Evolutionary conservation across 2,113 vertebrate genomes (phyloP), one percentile per base, ranked within the genome.

Genomic region (Nycticryphes semicollaris): DNA sequence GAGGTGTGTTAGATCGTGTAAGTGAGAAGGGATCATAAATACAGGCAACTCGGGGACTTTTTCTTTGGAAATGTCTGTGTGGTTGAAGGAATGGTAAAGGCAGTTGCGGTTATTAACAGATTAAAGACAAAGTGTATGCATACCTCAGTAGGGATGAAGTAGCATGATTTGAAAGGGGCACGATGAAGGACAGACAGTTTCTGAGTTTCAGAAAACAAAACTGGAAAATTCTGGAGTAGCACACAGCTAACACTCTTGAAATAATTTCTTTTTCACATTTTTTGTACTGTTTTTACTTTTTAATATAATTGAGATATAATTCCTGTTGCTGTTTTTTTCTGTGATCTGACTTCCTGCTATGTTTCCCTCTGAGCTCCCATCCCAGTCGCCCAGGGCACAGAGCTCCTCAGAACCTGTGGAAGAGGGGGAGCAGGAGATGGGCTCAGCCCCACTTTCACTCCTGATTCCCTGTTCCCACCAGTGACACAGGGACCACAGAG

Each of bases 261-360:
- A 67, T 21, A 0, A 1, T 31, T 20, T 57, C 3, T 28, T 43
- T 70, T 45, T 37, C 4, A 0, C 11, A 75, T 16, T 57, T 66
- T 56, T 6, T 76, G 66, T 25, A 53, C 84, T 30, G 12, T 33
- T 84, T 93, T 80, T 54, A 22, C 14, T 54, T 67, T 81, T 63
- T 19, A 77, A 45, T 39, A 66, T 77, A 41, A 60, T 30, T 9
- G 17, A 74, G n/a, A n/a, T 72, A 22, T 25, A 48, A 27, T 74
- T 78, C 47, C 7, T 16, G 82, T 74, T 41, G 23, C 43, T 24
- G 14, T 35, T 60, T 80, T 54, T 66, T 59, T 22, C 59, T 62
- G 60, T 66, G n/a, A 60, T 81, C 59, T 80, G 31, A 9, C 28
- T 59, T 67, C 14, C 14, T 4, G 1, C 39, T 67, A 2, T 15